Percentiles rank a stretch among this genome's conserved stretches.
Evolutionary conservation across 2,113 vertebrate genomes (phyloP).

Genomic region (Cromileptes altivelis): DNA sequence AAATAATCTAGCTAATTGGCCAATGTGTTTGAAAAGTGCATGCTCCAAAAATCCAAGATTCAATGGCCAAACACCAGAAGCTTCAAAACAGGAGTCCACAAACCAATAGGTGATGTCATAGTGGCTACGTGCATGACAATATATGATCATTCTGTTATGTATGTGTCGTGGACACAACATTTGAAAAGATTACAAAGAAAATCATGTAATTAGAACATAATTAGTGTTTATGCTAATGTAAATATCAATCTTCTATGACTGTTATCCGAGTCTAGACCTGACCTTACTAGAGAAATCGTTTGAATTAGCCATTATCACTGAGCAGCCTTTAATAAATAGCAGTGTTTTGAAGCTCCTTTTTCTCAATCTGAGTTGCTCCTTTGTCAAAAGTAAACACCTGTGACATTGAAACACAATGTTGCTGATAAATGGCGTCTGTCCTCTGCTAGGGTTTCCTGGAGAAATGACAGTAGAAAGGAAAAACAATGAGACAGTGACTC

Average conservation of each 20-base stretch:
- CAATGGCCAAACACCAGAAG: no score
- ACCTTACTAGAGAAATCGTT: background rate
- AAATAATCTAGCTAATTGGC: no score
- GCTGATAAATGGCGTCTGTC: background rate
- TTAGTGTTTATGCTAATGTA: background rate
- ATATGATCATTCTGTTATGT: no score
- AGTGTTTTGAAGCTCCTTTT: background rate
- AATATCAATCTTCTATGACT: background rate
- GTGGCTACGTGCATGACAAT: no score
- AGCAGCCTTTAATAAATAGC: background rate
- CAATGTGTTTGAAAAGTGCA: no score
- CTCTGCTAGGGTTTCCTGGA: background rate
- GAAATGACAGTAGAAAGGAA: background rate
- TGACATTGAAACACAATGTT: background rate
- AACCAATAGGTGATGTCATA: no score
- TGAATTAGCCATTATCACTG: background rate
- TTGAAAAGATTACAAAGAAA: background rate
- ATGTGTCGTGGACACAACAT: background rate
- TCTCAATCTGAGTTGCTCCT: background rate
- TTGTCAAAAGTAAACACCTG: background rate
- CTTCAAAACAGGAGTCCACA: no score
- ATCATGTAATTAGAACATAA: background rate
- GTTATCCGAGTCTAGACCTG: background rate
- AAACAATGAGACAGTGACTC: background rate
- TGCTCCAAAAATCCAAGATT: no score